Conservation (phyloP, 2,113 vertebrate species). For the Nibea coibor region DNA sequence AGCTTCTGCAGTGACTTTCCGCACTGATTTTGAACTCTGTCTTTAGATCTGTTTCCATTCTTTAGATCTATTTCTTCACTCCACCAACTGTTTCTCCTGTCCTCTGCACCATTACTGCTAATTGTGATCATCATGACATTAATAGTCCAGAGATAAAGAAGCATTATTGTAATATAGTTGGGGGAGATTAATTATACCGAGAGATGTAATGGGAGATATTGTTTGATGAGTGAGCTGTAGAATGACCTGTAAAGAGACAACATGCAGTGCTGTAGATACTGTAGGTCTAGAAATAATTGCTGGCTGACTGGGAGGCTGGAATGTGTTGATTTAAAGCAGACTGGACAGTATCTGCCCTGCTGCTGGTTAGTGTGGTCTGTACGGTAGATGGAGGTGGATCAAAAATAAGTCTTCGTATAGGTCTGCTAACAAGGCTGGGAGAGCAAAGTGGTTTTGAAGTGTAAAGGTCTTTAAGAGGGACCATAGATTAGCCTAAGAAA, state of each 20-base stretch:
- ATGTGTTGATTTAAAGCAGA: constrained; percentile 55
- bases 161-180: neutral
- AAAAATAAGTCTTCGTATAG: neutral
- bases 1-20: neutral
- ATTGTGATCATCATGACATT: constrained; percentile 5
- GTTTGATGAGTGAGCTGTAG: constrained; percentile 24
- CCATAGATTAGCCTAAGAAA: constrained; percentile 10
- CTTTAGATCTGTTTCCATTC: neutral
- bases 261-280: constrained; percentile 32
- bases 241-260: constrained; percentile 14
- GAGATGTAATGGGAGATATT: constrained; percentile 17
- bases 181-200: constrained; percentile 2
- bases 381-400: neutral
- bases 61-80: neutral
- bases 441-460: constrained; percentile 25
- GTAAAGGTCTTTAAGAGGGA: constrained; percentile 18
- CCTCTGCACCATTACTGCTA: constrained; percentile 26
- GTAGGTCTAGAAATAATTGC: constrained; percentile 13
- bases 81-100: neutral
- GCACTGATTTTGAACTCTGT: neutral
- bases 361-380: constrained; percentile 16
- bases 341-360: constrained; percentile 32
- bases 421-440: neutral
- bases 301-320: constrained; percentile 35
- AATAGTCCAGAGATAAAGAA: constrained; percentile 17